Percentiles rank a stretch among this genome's conserved stretches.
These are phyloP conservation scores for Tenodera sinensis DNA, from an alignment of 2,888 invertebrate species.

Conservation along the genomic window DNA sequence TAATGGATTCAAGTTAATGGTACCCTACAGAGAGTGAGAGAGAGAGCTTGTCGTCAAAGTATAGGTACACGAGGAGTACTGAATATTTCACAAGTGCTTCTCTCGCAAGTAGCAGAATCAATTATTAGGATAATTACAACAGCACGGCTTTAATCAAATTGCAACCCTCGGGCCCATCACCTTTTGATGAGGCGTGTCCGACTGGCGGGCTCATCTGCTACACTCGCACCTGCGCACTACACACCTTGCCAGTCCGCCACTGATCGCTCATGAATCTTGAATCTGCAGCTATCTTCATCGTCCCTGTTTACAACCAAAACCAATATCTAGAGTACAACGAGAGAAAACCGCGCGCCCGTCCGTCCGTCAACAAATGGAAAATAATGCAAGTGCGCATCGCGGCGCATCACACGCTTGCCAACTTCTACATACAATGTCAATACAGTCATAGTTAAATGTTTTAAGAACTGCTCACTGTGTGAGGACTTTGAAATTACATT, in stretches of 20 bases:
- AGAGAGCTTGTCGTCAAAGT: not conserved
- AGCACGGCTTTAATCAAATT: constrained; percentile 14
- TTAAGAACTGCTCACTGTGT: too few relatives aligned
- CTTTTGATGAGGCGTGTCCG: not conserved
- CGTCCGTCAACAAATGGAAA: not conserved
- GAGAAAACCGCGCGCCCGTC: not conserved
- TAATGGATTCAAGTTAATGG: constrained; percentile 21
- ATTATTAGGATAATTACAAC: constrained; percentile 21
- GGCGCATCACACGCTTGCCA: too few relatives aligned
- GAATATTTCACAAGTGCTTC: not conserved
- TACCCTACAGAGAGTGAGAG: constrained; percentile 14
- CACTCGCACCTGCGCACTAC: too few relatives aligned
- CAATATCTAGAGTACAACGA: not conserved
- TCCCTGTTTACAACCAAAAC: not conserved
- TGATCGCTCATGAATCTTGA: not conserved
- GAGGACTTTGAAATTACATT: too few relatives aligned
- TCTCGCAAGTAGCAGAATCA: constrained; percentile 10
- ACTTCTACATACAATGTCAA: too few relatives aligned
- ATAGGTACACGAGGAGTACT: too few relatives aligned
- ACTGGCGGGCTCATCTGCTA: not conserved
- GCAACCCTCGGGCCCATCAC: not conserved
- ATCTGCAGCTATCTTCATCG: not conserved
- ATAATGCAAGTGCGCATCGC: not conserved
- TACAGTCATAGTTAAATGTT: too few relatives aligned
- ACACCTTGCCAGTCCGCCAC: not conserved